phyloP scores from a whole-genome alignment of 2,888 invertebrate genomes.

The Rhamphomyia laevipes region DNA sequence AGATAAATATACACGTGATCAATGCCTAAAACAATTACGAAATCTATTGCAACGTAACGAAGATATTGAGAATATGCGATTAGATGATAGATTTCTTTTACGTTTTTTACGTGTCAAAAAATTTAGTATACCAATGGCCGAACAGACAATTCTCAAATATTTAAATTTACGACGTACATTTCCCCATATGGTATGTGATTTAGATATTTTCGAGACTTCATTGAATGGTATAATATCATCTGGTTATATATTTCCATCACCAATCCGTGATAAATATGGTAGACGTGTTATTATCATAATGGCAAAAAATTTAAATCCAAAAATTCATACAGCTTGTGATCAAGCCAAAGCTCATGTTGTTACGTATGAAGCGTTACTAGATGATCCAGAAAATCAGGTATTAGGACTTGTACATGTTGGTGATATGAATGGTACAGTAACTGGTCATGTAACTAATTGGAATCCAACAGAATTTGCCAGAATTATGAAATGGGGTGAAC shows the following conservation, averaged over 20 bases:
- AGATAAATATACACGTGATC: constrained; percentile 48
- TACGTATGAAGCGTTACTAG: constrained; percentile 62
- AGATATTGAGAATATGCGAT: constrained; percentile 55
- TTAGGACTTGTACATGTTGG: constrained; percentile 63
- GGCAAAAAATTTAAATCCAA: constrained; percentile 56
- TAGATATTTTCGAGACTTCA: constrained; percentile 52
- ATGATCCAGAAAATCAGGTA: constrained; percentile 64
- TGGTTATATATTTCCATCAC: constrained; percentile 67
- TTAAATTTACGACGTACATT: constrained; percentile 59
- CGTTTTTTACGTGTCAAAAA: constrained; percentile 67
- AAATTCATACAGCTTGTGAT: constrained; percentile 52
- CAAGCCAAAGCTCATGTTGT: constrained; percentile 58
- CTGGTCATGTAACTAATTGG: constrained; percentile 58
- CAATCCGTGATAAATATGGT: constrained; percentile 58
- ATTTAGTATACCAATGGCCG: constrained; percentile 66
- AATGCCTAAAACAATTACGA: constrained; percentile 51
- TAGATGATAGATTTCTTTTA: constrained; percentile 59
- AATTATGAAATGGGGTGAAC: constrained; percentile 66
- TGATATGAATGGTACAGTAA: constrained; percentile 49
- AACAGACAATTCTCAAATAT: constrained; percentile 66
- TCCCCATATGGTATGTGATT: constrained; percentile 47
- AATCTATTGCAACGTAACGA: constrained; percentile 59
- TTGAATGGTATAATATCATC: constrained; percentile 51
- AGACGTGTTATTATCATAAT: constrained; percentile 55
- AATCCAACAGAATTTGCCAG: constrained; percentile 59